Percentiles rank a stretch among this genome's conserved stretches.
phyloP scores from a whole-genome alignment of 1,140 invertebrate genomes.

The Copidosoma floridanum region DNA sequence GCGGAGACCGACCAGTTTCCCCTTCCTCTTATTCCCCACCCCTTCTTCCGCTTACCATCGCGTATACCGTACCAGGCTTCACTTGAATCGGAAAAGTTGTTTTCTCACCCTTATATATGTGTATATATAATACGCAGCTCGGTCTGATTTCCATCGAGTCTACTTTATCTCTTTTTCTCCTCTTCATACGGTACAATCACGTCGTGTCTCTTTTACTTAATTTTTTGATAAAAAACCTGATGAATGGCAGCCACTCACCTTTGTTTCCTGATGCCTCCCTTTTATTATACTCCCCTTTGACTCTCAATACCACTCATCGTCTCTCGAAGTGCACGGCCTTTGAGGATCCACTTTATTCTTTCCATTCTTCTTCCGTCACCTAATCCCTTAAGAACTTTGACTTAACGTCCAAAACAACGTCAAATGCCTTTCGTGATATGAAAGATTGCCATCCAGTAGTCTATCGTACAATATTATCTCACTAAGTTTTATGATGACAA shows the following conservation, averaged over 20 bases:
- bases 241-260: background rate
- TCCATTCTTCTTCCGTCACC: background rate
- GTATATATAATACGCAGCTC: too few species aligned
- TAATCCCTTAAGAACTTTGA: background rate
- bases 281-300: too few species aligned
- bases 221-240: constrained; percentile 3
- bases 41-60: background rate
- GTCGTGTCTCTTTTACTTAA: background rate
- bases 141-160: background rate
- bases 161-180: constrained; percentile 13
- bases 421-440: too few species aligned
- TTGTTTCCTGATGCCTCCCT: background rate
- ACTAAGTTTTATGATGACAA: too few species aligned
- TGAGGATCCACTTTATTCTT: too few species aligned
- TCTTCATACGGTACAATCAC: too few species aligned
- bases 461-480: too few species aligned
- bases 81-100: constrained; percentile 14
- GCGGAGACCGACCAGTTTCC: background rate
- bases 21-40: background rate
- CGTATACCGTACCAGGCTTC: background rate
- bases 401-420: too few species aligned
- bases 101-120: too few species aligned
- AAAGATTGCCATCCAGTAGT: too few species aligned
- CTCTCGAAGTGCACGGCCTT: background rate
- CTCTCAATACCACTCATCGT: too few species aligned